A percentile compares a stretch with the other conserved stretches of the same genome.
These are phyloP conservation scores for Acleris sparsana DNA, from an alignment of 2,888 invertebrate genomes.

Conservation along the genomic window DNA sequence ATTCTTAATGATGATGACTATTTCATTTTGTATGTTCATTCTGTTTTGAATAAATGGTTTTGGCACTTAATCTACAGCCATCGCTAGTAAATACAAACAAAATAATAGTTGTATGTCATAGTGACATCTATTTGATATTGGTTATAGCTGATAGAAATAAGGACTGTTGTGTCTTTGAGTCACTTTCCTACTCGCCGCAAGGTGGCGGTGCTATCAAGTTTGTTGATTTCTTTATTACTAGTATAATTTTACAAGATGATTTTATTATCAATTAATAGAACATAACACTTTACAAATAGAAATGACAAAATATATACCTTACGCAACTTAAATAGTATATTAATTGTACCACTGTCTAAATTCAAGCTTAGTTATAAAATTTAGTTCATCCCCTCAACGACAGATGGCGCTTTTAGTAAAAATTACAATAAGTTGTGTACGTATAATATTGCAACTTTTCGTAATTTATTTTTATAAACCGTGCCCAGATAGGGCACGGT, in stretches of 20 bases:
- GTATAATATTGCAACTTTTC: not conserved
- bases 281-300: not conserved
- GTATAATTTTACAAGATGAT: not conserved
- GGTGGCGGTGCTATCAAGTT: constrained; percentile 9
- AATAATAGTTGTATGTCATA: not conserved
- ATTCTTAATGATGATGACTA: too few species aligned
- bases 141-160: too few species aligned
- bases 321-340: not conserved
- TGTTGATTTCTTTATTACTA: not conserved
- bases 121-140: too few species aligned
- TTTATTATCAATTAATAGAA: not conserved
- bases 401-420: constrained; percentile 40
- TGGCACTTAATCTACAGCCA: not conserved
- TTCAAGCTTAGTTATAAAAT: not conserved
- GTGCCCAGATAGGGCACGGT: too few species aligned
- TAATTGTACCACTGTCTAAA: too few species aligned
- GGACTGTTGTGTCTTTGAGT: not conserved
- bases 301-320: too few species aligned
- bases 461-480: not conserved
- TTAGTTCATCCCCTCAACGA: constrained; percentile 24
- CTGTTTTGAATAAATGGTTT: too few species aligned
- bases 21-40: too few species aligned
- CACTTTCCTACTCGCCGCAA: constrained; percentile 3
- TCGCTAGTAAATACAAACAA: not conserved
- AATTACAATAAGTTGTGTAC: too few species aligned